Evolutionary conservation across 2,888 invertebrate species (phyloP), one percentile per base, ranked within the genome.

Genomic region (Ypsolopha sequella): DNA sequence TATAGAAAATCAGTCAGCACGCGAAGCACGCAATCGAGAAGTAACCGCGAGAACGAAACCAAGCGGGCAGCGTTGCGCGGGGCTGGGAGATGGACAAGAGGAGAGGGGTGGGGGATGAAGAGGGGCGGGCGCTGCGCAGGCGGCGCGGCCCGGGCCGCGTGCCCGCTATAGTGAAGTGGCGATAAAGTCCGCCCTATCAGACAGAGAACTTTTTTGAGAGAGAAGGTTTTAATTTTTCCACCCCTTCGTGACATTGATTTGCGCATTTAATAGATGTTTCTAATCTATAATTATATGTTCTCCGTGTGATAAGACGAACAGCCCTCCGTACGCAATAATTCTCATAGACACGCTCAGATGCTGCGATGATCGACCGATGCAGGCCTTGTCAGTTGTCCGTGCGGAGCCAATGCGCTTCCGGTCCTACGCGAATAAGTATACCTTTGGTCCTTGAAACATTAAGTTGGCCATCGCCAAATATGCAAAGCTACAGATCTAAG

Each of bases 1-100:
- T 88, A 87, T 88, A 87, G 87, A 88, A 88, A 88, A 88, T 88
- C 87, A 88, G 87, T 87, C 87, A 87, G 87, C 87, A 87, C 87
- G 87, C 87, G 84, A 87, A 87, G 87, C 87, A 87, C 87, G 87
- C 86, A 87, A 87, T 87, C 84, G 85, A 87, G 87, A 87, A 87
- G 85, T 86, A 87, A 84, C 85, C 84, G 85, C 85, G 80, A 80
- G 84, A 85, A 84, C 75, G 75, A 80, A 85, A 85, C 73, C 78
- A 85, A 85, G 84, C 85, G 82, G 80, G 84, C 77, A 79, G 80
- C 76, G 75, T 73, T 73, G 74, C 73, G 75, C 75, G 72, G 74
- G 64, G 67, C 56, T 59, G 51, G 56, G 58, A 62, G 57, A 58
- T 55, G 64, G 62, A 60, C 56, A 63, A 60, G 60, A 62, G 58